These are phyloP conservation scores for Cochlearius cochlearius DNA, from an alignment of 2,113 vertebrate genomes.

Conservation along the genomic window DNA sequence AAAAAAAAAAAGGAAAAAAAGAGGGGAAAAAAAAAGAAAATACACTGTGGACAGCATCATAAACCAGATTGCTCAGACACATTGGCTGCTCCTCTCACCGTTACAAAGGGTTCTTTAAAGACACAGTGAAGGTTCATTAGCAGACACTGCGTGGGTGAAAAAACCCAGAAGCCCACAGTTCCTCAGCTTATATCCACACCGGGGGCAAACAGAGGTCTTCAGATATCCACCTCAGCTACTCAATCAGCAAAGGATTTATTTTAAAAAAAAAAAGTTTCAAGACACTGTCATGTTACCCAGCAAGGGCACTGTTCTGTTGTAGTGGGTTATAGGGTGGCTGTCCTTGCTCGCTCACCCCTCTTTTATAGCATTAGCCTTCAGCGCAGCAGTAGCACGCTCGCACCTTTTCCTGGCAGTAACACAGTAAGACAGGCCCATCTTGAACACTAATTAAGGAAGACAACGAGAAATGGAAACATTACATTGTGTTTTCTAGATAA, in stretches of 20 bases:
- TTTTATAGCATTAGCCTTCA: background rate
- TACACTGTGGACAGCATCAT: background rate
- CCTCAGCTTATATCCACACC: background rate
- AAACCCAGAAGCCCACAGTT: background rate
- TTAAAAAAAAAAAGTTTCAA: background rate
- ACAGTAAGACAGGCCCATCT: background rate
- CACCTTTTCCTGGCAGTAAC: background rate
- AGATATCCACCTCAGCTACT: background rate
- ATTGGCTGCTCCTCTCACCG: background rate
- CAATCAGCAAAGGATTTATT: background rate
- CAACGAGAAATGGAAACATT: conserved; percentile 14
- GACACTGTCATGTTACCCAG: background rate
- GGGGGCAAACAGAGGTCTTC: background rate
- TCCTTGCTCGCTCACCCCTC: background rate
- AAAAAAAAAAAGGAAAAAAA: background rate
- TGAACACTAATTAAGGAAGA: background rate
- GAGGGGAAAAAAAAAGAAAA: accelerated
- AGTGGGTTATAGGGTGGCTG: background rate
- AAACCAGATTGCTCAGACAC: background rate
- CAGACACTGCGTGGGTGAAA: background rate
- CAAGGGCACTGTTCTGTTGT: background rate
- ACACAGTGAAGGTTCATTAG: background rate
- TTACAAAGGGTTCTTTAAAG: background rate
- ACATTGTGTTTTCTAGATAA: conserved; percentile 1
- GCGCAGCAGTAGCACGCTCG: background rate